Evolutionary conservation across 1,140 invertebrate species (phyloP).

Genomic region (Stegodyphus mimosarum): DNA sequence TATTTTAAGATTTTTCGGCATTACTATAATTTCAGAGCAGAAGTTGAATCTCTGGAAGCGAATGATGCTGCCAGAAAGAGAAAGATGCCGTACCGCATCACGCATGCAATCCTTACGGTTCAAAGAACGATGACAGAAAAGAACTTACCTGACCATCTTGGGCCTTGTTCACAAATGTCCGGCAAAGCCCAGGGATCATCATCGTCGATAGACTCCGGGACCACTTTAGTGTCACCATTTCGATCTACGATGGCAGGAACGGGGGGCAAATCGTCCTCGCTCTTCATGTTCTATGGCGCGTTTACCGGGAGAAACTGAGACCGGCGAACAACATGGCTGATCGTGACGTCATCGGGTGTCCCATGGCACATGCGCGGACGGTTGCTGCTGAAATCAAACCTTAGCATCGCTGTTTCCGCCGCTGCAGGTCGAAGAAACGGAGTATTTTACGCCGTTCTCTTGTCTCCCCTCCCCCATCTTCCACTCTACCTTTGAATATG

Average conservation of each 20-base stretch:
- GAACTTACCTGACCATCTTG: conserved; percentile 63
- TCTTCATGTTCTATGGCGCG: conserved; percentile 2
- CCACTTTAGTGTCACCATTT: conserved; percentile 2
- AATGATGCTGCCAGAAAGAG: no score
- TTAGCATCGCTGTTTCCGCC: background rate
- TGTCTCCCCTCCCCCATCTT: background rate
- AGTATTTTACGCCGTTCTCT: background rate
- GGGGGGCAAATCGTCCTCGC: background rate
- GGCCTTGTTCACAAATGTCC: conserved; percentile 62
- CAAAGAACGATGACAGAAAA: background rate
- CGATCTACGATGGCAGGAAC: conserved; percentile 1
- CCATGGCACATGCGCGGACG: conserved; percentile 4
- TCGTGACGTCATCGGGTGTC: conserved; percentile 16
- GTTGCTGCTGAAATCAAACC: background rate
- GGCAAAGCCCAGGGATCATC: conserved; percentile 65
- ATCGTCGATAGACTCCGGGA: conserved; percentile 4
- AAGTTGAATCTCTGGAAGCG: no score
- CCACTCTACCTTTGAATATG: no score
- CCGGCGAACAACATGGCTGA: conserved; percentile 5
- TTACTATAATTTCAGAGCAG: no score
- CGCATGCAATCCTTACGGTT: no score
- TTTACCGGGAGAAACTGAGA: background rate
- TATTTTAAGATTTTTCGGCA: no score
- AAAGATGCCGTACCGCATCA: no score
- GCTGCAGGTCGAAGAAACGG: background rate